Base-by-base conservation (phyloP, 2,888 invertebrate genomes). In the Ischnus inquisitorius region DNA sequence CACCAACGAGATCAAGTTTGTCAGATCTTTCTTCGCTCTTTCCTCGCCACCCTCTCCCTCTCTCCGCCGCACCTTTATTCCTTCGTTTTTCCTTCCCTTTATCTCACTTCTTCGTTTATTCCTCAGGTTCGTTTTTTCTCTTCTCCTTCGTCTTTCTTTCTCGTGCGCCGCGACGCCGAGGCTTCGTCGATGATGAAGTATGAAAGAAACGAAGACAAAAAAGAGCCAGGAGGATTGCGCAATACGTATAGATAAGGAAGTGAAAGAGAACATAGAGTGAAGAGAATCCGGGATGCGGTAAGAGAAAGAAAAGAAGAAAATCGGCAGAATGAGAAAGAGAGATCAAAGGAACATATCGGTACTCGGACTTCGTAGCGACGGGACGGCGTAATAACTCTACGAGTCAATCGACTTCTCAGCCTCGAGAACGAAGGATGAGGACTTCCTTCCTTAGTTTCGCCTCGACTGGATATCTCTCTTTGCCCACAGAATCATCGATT, bases 1-100 rank as follows among this genome's bases (percentile, higher is more conserved):
- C 80, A 84, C 84, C 78, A 81, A 84, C 77, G 84, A 83, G 81
- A 83, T 76, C 76, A 81, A 82, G 69, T 83, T 85, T 84, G 85
- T 84, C 84, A 82, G 83, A 82, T 81, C 81, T 84, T 65, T 79
- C 62, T 74, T 74, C 14, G 16, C 62, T 74, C 43, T 51, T 79
- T 60, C 41, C 54, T 41, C 75, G 43, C 51, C 69, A 54, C 60
- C 28, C 43, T 74, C 43, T 62, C 68, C 57, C 46, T 28, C 69
- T 71, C 57, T n/a, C n/a, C n/a, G n/a, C 22, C 19, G 25, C 39
- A 28, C 43, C 14, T 64, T 51, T 51, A 16, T 62, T 19, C 54
- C 57, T 69, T 69, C 62, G 22, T 67, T 68, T 65, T 72, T 77
- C 64, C 60, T 41, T 75, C 75, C 67, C 64, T 82, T 57, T 60